phyloP scores from a whole-genome alignment of 92 coral and sea anemone genomes.

The Epizoanthus scotinus region DNA sequence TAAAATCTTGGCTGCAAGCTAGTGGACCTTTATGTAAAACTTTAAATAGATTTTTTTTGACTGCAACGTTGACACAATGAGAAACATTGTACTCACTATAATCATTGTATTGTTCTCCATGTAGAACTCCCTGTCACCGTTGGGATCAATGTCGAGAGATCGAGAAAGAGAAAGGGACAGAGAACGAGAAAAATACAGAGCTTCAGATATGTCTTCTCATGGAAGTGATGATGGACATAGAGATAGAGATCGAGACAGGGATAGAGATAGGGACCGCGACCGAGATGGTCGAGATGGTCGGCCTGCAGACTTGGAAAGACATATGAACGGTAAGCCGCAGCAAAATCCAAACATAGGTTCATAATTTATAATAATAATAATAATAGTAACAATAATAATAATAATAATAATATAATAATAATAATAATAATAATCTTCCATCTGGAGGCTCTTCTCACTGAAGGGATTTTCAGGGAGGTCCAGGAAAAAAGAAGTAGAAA shows the following conservation, averaged over 20 bases:
- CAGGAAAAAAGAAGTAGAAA: no score
- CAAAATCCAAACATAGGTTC: not conserved
- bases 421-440: no score
- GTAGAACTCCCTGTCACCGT: constrained; percentile 93
- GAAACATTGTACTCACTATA: not conserved
- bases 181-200: constrained; percentile 74
- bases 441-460: no score
- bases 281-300: constrained; percentile 64
- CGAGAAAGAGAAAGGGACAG: constrained; percentile 34
- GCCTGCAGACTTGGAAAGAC: constrained; percentile 75
- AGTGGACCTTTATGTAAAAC: no score
- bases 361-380: no score
- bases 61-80: no score
- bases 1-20: no score
- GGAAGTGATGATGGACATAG: constrained; percentile 97
- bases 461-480: no score
- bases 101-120: not conserved
- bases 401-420: no score
- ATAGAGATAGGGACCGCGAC: constrained; percentile 60
- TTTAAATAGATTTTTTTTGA: no score
- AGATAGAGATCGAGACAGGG: constrained; percentile 79
- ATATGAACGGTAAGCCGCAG: constrained; percentile 72
- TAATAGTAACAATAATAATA: no score
- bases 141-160: constrained; percentile 80
- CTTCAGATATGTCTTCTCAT: constrained; percentile 96